Evolutionary conservation across 2,797 vertebrate genomes (phyloP), one percentile per base, ranked within the genome.

Genomic region (Zalophus californianus): DNA sequence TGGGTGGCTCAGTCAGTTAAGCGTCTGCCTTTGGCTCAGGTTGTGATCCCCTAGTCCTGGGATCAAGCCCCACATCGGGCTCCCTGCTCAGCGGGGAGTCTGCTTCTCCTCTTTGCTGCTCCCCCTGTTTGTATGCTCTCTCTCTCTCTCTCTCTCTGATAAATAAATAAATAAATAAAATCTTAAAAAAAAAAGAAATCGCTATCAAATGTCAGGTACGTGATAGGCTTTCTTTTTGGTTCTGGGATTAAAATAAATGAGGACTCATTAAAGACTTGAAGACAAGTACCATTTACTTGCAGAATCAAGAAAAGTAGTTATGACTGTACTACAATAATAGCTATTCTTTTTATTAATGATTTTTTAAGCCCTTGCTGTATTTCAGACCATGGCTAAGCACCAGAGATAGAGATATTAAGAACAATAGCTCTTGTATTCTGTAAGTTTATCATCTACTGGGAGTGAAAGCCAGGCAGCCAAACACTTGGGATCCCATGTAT

Each of bases 301-400:
- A 86, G 58, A 68, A 60, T 75, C 29, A 90, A 97, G 29, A n/a
- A 88, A 48, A 84, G 52, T 54, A 83, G 86, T 64, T 52, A 77
- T 58, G 25, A 72, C 23, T 6, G 0, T 38, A 52, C 11, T n/a
- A 38, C 32, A 91, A 60, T 48, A 60, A 25, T 27, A 79, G 25
- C n/a, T 52, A 35, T 70, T 62, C 3, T 35, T 90, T 62, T 23
- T 48, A 62, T 68, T 79, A 80, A 62, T 85, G 5, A 54, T 91
- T 91, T 91, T 44, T 84, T 64, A 88, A 89, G 7, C 13, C 16
- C 1, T 64, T 82, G 2, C n/a, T 83, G 4, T 64, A 83, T 88
- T 91, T 88, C 21, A 27, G 20, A 14, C 12, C 48, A 16, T 84
- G 18, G 8, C 15, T 93, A 52, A 58, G 5, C 20, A 93, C 52